phyloP scores from a whole-genome alignment of 2,797 vertebrate species.

The Hypotaenidia okinawae region DNA sequence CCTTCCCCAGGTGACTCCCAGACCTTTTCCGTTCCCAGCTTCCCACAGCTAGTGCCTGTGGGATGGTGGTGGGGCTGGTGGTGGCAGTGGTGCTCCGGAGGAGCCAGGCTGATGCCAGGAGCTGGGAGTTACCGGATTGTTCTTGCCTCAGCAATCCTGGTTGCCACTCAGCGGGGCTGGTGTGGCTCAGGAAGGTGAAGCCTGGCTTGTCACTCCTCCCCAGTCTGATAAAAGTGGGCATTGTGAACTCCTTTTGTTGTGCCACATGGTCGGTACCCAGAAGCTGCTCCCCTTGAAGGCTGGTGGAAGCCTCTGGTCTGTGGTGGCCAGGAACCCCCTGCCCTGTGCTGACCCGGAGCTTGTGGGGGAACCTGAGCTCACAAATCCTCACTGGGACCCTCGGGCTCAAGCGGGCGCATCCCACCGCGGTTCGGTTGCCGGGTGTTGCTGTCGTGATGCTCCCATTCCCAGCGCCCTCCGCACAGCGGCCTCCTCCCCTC shows the following conservation, averaged over 20 bases:
- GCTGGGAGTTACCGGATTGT: accelerated
- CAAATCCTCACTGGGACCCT: neutral
- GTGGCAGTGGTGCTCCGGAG: accelerated
- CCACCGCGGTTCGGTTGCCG: neutral
- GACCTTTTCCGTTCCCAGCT: neutral
- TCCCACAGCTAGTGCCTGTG: accelerated
- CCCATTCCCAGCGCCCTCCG: no score
- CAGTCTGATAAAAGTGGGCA: neutral
- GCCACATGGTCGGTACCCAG: neutral
- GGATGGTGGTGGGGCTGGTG: neutral
- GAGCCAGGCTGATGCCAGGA: neutral
- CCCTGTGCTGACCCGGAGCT: accelerated
- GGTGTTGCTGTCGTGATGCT: neutral
- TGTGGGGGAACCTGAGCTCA: neutral
- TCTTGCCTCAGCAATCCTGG: accelerated
- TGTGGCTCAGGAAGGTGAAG: neutral
- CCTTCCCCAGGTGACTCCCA: neutral
- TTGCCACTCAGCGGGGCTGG: neutral
- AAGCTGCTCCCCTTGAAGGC: neutral
- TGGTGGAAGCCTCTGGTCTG: neutral
- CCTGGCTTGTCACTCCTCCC: neutral
- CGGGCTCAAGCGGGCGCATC: no score
- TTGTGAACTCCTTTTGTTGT: neutral
- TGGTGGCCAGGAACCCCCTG: no score
- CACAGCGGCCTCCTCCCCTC: no score